These are phyloP conservation scores for Xestia rhomboidea DNA, from an alignment of 2,888 invertebrate species.

Conservation along the genomic window DNA sequence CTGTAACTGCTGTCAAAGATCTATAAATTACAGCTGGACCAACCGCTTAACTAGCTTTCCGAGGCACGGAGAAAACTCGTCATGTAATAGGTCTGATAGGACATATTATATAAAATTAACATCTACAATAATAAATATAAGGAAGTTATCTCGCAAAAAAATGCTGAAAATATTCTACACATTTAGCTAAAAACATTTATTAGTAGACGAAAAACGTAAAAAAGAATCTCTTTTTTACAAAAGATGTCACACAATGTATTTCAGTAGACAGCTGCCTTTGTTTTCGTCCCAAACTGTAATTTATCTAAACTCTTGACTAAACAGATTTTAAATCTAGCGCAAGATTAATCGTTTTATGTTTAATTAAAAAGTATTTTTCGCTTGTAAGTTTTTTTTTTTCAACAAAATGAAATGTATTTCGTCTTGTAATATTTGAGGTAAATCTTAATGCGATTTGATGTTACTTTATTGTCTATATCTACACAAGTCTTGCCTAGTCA, in stretches of 20 bases:
- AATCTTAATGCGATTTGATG: not conserved
- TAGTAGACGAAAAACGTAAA: not conserved
- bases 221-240: not conserved
- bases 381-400: conserved; percentile 4
- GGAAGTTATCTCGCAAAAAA: not conserved
- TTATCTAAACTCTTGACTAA: conserved; percentile 12
- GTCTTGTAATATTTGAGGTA: not conserved
- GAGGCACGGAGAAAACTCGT: too few species aligned
- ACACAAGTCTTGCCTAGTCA: not conserved
- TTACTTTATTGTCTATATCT: not conserved
- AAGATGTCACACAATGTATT: conserved; percentile 16
- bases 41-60: too few species aligned
- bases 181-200: not conserved
- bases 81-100: too few species aligned
- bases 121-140: not conserved
- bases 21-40: too few species aligned
- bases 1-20: too few species aligned
- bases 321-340: conserved; percentile 32
- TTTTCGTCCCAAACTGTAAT: conserved; percentile 24
- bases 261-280: not conserved
- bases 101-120: not conserved
- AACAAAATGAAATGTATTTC: not conserved
- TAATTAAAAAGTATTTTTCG: conserved; percentile 38
- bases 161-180: not conserved
- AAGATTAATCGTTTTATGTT: conserved; percentile 32